Percentiles rank a stretch among this genome's conserved stretches.
Evolutionary conservation across 2,888 invertebrate genomes (phyloP).

Genomic region (Prostheceraeus crozeri): DNA sequence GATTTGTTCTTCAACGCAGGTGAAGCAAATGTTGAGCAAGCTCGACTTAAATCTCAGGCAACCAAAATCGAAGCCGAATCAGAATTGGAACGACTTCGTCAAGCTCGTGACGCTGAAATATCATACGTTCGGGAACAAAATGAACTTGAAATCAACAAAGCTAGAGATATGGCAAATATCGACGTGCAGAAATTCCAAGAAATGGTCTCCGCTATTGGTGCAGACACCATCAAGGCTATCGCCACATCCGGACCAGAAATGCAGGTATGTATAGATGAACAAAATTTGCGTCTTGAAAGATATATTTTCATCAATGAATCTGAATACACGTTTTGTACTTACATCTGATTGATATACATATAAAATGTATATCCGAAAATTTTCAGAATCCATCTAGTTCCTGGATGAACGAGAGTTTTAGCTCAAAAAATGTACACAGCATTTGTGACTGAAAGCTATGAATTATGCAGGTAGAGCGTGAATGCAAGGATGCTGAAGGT

Average conservation of each 20-base stretch:
- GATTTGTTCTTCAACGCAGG: too few relatives aligned
- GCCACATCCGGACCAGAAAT: conserved; percentile 48
- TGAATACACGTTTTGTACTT: too few relatives aligned
- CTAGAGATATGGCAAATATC: conserved; percentile 53
- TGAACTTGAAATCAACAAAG: conserved; percentile 54
- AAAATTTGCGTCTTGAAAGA: too few relatives aligned
- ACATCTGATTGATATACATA: too few relatives aligned
- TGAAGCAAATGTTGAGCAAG: conserved; percentile 60
- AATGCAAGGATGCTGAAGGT: too few relatives aligned
- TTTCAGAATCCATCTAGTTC: too few relatives aligned
- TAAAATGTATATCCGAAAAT: too few relatives aligned
- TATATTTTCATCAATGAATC: too few relatives aligned
- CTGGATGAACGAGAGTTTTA: too few relatives aligned
- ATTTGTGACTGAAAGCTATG: too few relatives aligned
- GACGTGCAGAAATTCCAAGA: conserved; percentile 57
- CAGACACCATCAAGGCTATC: conserved; percentile 46
- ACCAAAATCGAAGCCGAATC: conserved; percentile 58
- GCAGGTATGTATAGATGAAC: conserved; percentile 46
- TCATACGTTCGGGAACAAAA: conserved; percentile 57
- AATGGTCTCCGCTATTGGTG: conserved; percentile 57
- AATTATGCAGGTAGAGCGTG: too few relatives aligned
- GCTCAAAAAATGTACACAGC: too few relatives aligned
- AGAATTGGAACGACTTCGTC: conserved; percentile 56
- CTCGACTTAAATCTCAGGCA: conserved; percentile 58
- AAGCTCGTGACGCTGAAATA: conserved; percentile 58